Base-by-base conservation (phyloP, 2,113 vertebrate genomes). In the Urocynchramus pylzowi region DNA sequence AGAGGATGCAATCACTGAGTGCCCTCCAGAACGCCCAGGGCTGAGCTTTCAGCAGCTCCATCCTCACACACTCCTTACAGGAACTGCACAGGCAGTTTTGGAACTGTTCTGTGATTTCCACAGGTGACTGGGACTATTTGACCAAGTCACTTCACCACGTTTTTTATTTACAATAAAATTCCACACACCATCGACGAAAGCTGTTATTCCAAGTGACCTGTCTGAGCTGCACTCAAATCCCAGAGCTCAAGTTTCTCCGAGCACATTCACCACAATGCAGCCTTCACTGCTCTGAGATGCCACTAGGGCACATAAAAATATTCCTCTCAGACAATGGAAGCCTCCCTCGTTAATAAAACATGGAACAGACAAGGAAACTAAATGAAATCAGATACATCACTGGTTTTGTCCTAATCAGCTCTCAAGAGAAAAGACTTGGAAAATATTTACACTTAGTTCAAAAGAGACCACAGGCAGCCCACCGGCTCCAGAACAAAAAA, bases 281-380 rank as follows among this genome's bases (percentile, higher is more conserved):
- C 14, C 80, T 87, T 67, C 90, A 71, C 45, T 94, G 24, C 77
- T 82, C 44, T 26, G 30, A 90, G 76, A 85, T 57, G 74, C 86
- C 94, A 94, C 83, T 20, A 87, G 89, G 77, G 90, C 89, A 86
- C 41, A 78, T 7, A 52, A 71, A 96, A 91, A 67, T 39, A 94
- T 65, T 87, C 81, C 45, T 57, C 21, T 26, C 11, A 94, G 95
- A 98, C 95, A 95, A 96, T 84, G 59, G 96, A 91, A 95, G 52
- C 73, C 86, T 92, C 61, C 78, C 89, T 89, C 95, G 82, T 98
- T 90, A 98, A 98, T 97, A 98, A 98, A 98, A 87, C 95, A 98
- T 94, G 90, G 8, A 1, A 44, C 94, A 44, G 41, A 67, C 9
- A 68, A 94, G 94, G 93, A 78, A 86, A 85, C 74, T 5, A 93